phyloP scores from a whole-genome alignment of 2,888 invertebrate species.

The Drosophila borealis region DNA sequence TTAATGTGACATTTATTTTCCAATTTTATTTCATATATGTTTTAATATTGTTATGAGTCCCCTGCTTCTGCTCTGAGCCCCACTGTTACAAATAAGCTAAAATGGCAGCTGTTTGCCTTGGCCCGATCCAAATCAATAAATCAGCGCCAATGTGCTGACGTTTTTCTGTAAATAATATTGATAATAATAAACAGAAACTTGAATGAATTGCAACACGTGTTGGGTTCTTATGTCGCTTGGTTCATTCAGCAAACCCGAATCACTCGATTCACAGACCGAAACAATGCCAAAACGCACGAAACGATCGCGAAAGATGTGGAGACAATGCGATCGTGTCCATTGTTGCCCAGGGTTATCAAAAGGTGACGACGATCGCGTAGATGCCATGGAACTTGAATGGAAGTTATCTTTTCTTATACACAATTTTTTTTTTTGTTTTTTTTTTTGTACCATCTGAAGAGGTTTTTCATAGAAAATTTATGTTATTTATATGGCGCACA shows the following conservation, averaged over 20 bases:
- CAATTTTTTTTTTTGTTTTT: constrained; percentile 6
- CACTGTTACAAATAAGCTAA: constrained; percentile 4
- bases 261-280: constrained; percentile 38
- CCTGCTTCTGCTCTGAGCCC: constrained; percentile 2
- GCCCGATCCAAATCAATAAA: constrained; percentile 65
- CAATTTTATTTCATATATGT: neutral
- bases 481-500: constrained; percentile 65
- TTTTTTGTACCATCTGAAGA: constrained; percentile 43
- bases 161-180: constrained; percentile 62
- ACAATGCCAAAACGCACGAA: constrained; percentile 53
- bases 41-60: neutral
- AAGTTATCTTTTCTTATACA: constrained; percentile 57
- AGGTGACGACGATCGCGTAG: constrained; percentile 39
- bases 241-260: constrained; percentile 66
- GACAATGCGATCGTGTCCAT: constrained; percentile 65
- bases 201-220: constrained; percentile 78
- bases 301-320: constrained; percentile 69
- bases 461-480: constrained; percentile 64
- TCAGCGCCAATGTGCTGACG: constrained; percentile 64
- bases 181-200: constrained; percentile 56
- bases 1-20: neutral
- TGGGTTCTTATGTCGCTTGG: constrained; percentile 46
- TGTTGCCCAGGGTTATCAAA: constrained; percentile 53
- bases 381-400: constrained; percentile 54
- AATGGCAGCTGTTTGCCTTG: constrained; percentile 59